phyloP scores from a whole-genome alignment of 2,888 invertebrate species.

The Allacma fusca region DNA sequence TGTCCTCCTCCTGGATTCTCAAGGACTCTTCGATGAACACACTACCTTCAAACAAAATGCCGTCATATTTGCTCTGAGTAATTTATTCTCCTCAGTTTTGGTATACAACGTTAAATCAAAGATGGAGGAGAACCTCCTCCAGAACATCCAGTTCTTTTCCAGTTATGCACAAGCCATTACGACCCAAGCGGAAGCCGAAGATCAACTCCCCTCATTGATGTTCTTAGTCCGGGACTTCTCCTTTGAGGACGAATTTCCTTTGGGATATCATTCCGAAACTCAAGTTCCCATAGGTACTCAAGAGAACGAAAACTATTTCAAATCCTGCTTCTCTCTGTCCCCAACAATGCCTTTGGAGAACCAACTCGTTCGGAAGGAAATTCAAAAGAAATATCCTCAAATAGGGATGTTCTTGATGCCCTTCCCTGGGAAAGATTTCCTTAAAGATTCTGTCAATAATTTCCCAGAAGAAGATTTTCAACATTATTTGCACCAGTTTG shows the following conservation, averaged over 20 bases:
- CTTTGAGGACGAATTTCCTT: constrained; percentile 3
- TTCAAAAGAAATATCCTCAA: not conserved
- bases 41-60: constrained; percentile 32
- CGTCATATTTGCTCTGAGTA: constrained; percentile 36
- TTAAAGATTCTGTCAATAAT: not conserved
- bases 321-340: not conserved
- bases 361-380: not conserved
- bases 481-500: not conserved
- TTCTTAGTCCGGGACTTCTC: not conserved
- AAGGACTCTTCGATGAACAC: constrained; percentile 39
- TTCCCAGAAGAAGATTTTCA: not conserved
- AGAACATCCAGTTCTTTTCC: constrained; percentile 32
- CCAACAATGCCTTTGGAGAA: not conserved
- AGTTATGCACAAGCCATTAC: constrained; percentile 28
- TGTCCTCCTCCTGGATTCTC: constrained; percentile 54
- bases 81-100: constrained; percentile 37
- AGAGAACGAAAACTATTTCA: not conserved
- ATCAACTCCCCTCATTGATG: not conserved
- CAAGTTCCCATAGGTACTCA: not conserved
- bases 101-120: constrained; percentile 38
- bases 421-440: constrained; percentile 3
- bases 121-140: constrained; percentile 32
- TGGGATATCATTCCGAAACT: not conserved
- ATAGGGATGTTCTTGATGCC: not conserved
- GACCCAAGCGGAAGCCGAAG: not conserved